A percentile compares a stretch with the other conserved stretches of the same genome.
Evolutionary conservation across 2,797 vertebrate species (phyloP).

Genomic region (Sarcophilus harrisii): DNA sequence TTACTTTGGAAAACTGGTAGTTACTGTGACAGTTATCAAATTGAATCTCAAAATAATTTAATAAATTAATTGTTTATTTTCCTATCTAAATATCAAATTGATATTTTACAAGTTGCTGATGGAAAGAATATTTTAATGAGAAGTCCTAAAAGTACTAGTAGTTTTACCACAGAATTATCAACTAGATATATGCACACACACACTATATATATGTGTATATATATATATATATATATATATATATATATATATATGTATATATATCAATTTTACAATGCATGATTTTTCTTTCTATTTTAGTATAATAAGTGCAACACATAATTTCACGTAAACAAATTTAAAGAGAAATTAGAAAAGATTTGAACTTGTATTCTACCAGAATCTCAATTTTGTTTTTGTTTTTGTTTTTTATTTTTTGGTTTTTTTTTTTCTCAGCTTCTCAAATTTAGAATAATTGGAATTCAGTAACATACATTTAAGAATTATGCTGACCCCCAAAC

Average conservation of each 20-base stretch:
- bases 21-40: not conserved
- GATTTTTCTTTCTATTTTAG: not conserved
- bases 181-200: not conserved
- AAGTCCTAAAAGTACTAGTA: constrained; percentile 29
- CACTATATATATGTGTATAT: too few species aligned
- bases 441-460: not conserved
- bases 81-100: constrained; percentile 34
- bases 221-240: too few species aligned
- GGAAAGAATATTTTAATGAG: not conserved
- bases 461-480: not conserved
- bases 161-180: not conserved
- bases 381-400: not conserved
- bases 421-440: not conserved
- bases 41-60: not conserved
- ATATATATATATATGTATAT: not conserved
- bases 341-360: constrained; percentile 1
- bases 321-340: not conserved
- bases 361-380: not conserved
- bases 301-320: not conserved
- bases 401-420: too few species aligned
- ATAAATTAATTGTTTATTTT: constrained; percentile 6
- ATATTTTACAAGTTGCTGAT: not conserved
- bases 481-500: constrained; percentile 26
- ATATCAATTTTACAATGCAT: not conserved
- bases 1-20: not conserved